These are phyloP conservation scores for Coendou prehensilis DNA, from an alignment of 2,797 vertebrate species.

Conservation along the genomic window DNA sequence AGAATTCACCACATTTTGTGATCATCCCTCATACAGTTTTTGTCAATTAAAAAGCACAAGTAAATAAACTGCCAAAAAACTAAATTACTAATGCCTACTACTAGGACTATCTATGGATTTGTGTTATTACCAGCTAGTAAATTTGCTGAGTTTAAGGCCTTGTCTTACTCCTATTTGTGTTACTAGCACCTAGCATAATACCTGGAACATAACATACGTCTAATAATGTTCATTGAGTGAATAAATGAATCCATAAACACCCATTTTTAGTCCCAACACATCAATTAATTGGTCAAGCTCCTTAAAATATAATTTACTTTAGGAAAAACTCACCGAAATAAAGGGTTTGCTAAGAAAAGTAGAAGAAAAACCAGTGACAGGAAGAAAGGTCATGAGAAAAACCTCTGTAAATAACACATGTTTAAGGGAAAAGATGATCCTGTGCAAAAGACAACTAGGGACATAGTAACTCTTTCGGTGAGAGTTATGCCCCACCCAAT, in stretches of 20 bases:
- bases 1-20: neutral
- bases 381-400: slow-evolving; percentile 30
- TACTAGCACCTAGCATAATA: neutral
- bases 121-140: neutral
- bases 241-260: neutral
- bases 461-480: neutral
- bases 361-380: neutral
- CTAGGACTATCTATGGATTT: neutral
- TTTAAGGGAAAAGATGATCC: neutral
- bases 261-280: neutral
- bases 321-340: slow-evolving; percentile 39
- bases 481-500: slow-evolving; percentile 8
- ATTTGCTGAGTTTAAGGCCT: neutral
- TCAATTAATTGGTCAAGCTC: neutral
- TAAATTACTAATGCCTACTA: neutral
- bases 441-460: neutral
- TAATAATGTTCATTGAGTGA: neutral
- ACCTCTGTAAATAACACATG: slow-evolving; percentile 22
- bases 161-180: neutral
- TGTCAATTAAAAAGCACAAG: neutral
- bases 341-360: slow-evolving; percentile 13
- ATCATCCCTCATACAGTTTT: neutral
- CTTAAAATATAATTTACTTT: slow-evolving; percentile 6
- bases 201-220: neutral
- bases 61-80: neutral